Percentiles rank a stretch among this genome's conserved stretches.
Evolutionary conservation across 2,888 invertebrate species (phyloP).

Genomic region (Tiliacea aurago): DNA sequence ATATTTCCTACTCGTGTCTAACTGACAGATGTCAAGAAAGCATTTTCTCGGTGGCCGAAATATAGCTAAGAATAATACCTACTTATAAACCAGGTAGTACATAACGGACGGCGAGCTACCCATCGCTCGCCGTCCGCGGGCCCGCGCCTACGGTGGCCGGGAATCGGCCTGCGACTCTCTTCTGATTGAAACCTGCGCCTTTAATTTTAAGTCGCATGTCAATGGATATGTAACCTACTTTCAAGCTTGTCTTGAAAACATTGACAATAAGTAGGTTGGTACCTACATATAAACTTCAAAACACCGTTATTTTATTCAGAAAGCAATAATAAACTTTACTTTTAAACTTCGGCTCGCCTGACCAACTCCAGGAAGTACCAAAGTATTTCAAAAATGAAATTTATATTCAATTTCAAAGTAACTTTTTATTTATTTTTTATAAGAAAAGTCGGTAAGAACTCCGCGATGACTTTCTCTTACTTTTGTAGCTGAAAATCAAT

Average conservation of each 20-base stretch:
- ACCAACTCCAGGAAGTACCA: slow-evolving; percentile 39
- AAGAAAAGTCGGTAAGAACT: slow-evolving; percentile 18
- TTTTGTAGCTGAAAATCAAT: background rate
- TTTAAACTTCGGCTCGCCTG: slow-evolving; percentile 51
- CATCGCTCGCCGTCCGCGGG: no score
- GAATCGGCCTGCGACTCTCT: no score
- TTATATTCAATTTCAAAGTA: slow-evolving; percentile 61
- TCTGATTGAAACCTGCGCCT: no score
- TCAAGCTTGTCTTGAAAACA: slow-evolving; percentile 11
- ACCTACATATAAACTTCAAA: slow-evolving; percentile 35
- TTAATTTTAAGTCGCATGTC: no score
- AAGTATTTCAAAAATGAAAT: slow-evolving; percentile 60
- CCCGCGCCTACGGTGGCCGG: no score
- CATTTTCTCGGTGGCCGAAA: no score
- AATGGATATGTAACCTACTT: no score
- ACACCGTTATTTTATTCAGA: slow-evolving; percentile 69
- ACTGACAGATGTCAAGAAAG: no score
- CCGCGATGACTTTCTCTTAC: slow-evolving; percentile 10
- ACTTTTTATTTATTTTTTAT: slow-evolving; percentile 48
- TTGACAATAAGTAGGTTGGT: background rate
- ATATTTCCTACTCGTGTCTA: no score
- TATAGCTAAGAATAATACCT: background rate
- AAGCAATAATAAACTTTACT: slow-evolving; percentile 68
- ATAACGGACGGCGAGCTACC: no score
- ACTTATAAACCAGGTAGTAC: background rate